Conservation (phyloP, 2,888 invertebrate species). For the Cataglyphis cursor region DNA sequence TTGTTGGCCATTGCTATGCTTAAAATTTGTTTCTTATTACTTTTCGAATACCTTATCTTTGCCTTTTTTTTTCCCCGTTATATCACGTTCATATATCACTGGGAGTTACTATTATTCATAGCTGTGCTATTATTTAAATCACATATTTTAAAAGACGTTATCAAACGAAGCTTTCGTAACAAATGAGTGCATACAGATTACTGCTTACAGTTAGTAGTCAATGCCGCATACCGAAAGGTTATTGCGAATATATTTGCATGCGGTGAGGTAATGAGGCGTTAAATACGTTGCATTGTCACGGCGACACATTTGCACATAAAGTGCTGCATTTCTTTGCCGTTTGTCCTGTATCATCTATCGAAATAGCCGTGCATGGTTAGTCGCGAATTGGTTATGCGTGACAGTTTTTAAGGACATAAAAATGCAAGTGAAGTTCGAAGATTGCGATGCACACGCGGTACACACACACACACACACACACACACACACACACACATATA, state of each 20-base stretch:
- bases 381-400: constrained; percentile 22
- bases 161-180: not conserved
- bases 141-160: not conserved
- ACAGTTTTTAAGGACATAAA: constrained; percentile 9
- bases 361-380: constrained; percentile 5
- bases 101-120: not conserved
- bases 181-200: not conserved
- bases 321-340: constrained; percentile 5
- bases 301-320: constrained; percentile 23
- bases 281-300: constrained; percentile 45
- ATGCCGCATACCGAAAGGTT: constrained; percentile 26
- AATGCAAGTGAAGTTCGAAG: constrained; percentile 15
- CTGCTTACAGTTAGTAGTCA: constrained; percentile 21
- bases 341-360: constrained; percentile 17
- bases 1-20: not conserved
- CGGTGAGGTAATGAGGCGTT: constrained; percentile 49
- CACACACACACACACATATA: too few relatives aligned
- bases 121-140: not conserved
- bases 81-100: not conserved
- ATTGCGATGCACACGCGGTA: not conserved
- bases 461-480: too few relatives aligned
- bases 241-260: constrained; percentile 39
- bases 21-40: not conserved
- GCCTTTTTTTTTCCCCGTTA: not conserved
- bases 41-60: not conserved